These are phyloP conservation scores for Schizopygopsis pylzovi DNA, from an alignment of 2,797 vertebrate genomes.

Conservation along the genomic window DNA sequence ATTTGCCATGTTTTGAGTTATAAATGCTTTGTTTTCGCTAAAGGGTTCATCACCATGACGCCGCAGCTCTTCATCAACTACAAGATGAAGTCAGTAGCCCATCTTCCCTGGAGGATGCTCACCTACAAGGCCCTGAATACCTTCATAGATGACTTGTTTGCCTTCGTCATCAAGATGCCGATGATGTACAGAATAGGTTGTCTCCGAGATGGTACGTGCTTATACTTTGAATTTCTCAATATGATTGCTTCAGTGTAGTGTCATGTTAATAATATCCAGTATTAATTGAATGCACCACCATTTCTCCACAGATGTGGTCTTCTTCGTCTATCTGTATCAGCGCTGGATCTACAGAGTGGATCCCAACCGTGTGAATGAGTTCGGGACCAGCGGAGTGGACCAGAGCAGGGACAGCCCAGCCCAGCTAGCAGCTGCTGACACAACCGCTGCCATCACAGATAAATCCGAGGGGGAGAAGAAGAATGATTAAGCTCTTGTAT, in stretches of 20 bases:
- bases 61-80: slow-evolving; percentile 98
- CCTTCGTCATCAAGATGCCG: slow-evolving; percentile 98
- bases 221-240: not conserved
- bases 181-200: slow-evolving; percentile 99
- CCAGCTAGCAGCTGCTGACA: slow-evolving; percentile 45
- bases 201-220: slow-evolving; percentile 88
- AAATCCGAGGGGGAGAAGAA: slow-evolving; percentile 92
- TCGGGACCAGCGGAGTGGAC: slow-evolving; percentile 87
- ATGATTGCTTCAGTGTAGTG: not conserved
- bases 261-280: not conserved
- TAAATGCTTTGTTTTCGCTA: not conserved
- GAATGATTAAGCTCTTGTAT: slow-evolving; percentile 80
- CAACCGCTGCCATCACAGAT: slow-evolving; percentile 74
- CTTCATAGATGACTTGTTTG: slow-evolving; percentile 97
- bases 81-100: slow-evolving; percentile 96
- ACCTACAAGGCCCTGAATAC: slow-evolving; percentile 98
- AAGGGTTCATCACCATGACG: slow-evolving; percentile 98
- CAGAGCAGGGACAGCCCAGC: slow-evolving; percentile 64
- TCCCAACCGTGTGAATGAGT: slow-evolving; percentile 90
- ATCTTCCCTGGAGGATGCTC: slow-evolving; percentile 97
- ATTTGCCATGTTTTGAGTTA: not conserved
- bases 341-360: slow-evolving; percentile 97
- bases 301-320: slow-evolving; percentile 85
- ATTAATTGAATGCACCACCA: not conserved
- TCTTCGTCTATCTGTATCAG: slow-evolving; percentile 97